These are phyloP conservation scores for Indicator indicator DNA, from an alignment of 2,113 vertebrate species.

Conservation along the genomic window DNA sequence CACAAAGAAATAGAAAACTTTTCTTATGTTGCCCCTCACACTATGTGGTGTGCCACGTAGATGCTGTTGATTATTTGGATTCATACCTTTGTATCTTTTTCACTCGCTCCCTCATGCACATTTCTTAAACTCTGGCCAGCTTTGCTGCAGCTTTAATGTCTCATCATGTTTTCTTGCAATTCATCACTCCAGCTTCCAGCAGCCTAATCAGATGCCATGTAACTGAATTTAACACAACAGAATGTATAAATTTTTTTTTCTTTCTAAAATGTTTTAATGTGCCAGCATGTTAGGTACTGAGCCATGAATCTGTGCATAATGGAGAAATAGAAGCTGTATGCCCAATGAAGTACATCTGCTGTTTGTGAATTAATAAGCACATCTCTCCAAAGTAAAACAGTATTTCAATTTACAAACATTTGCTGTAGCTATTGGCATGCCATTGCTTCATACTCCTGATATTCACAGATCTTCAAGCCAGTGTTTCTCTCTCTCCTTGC, in stretches of 20 bases:
- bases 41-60: not conserved
- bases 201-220: conserved; percentile 22
- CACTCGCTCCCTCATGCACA: not conserved
- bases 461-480: conserved; percentile 15
- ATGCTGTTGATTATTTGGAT: not conserved
- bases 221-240: conserved; percentile 64
- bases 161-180: conserved; percentile 51
- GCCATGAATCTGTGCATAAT: conserved; percentile 64
- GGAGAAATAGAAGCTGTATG: conserved; percentile 35
- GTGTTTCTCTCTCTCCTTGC: not conserved
- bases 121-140: not conserved
- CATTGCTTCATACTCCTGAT: not conserved
- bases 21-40: not conserved
- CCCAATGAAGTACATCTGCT: conserved; percentile 51
- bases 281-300: conserved; percentile 55
- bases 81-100: conserved; percentile 8
- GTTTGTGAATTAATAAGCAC: conserved; percentile 55
- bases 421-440: conserved; percentile 24
- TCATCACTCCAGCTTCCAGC: conserved; percentile 18
- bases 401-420: conserved; percentile 64
- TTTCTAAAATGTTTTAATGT: conserved; percentile 47
- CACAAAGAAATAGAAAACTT: not conserved
- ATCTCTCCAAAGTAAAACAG: conserved; percentile 59
- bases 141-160: conserved; percentile 23
- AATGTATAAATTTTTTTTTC: conserved; percentile 49